Evolutionary conservation across 2,113 vertebrate species (phyloP).

Genomic region (Phainopepla nitens): DNA sequence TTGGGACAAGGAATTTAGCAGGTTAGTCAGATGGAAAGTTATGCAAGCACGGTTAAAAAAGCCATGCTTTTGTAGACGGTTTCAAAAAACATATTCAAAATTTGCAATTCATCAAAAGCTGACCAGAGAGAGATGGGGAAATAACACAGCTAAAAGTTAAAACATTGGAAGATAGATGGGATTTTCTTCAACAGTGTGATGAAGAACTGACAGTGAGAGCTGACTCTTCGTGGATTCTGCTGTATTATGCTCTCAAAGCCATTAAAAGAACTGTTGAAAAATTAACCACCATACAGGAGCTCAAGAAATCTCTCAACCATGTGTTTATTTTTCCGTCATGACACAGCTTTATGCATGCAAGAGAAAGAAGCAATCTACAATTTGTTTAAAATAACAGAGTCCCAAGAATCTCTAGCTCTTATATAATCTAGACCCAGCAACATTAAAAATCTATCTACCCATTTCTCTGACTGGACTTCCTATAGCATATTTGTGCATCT

Average conservation of each 20-base stretch:
- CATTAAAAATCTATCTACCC: neutral
- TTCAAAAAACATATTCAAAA: neutral
- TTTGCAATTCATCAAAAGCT: neutral
- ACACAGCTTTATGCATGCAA: neutral
- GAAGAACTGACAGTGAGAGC: neutral
- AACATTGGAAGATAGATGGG: neutral
- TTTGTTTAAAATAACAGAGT: neutral
- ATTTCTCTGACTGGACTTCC: neutral
- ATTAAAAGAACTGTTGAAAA: conserved; percentile 58
- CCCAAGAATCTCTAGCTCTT: neutral
- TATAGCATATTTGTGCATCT: neutral
- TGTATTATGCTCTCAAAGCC: conserved; percentile 7
- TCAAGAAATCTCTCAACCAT: conserved; percentile 15
- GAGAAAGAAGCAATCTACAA: neutral
- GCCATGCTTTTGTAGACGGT: neutral
- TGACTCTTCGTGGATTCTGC: neutral
- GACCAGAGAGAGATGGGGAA: neutral
- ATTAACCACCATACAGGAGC: conserved; percentile 24
- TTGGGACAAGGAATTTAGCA: conserved; percentile 22
- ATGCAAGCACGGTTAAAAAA: neutral
- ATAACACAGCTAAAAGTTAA: neutral
- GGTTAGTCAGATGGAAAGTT: conserved; percentile 14
- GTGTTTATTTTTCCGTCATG: conserved; percentile 12
- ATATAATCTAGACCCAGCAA: neutral
- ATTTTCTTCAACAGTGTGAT: neutral